Evolutionary conservation across 1,140 invertebrate species (phyloP).

Genomic region (Delia radicum): DNA sequence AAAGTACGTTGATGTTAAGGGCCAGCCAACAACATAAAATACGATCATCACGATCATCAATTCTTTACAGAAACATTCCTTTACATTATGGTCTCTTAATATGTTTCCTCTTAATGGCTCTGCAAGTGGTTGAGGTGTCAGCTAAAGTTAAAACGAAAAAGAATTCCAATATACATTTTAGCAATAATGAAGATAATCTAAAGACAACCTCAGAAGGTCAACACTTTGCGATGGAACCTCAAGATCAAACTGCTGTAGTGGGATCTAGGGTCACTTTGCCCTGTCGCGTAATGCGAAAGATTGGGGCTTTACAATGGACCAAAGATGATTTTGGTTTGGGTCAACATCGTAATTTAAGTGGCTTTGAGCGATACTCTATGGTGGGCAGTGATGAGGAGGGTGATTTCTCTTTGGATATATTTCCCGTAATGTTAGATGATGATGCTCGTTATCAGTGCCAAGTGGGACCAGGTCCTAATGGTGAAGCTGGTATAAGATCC

Average conservation of each 20-base stretch:
- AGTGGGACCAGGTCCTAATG: slow-evolving; percentile 67
- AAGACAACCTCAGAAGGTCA: slow-evolving; percentile 48
- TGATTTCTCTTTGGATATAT: slow-evolving; percentile 73
- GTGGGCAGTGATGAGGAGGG: slow-evolving; percentile 79
- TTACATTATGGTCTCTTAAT: background rate
- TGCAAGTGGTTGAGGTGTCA: background rate
- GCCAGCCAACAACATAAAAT: background rate
- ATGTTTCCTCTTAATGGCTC: background rate
- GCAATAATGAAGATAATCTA: slow-evolving; percentile 15
- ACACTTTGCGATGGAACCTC: slow-evolving; percentile 80
- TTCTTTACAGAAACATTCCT: background rate
- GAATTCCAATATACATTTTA: slow-evolving; percentile 11
- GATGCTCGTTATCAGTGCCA: slow-evolving; percentile 78
- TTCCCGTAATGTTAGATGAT: slow-evolving; percentile 73
- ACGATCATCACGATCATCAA: background rate
- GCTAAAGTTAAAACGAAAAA: slow-evolving; percentile 18
- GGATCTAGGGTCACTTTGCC: slow-evolving; percentile 70
- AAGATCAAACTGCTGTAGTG: slow-evolving; percentile 74
- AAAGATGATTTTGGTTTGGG: slow-evolving; percentile 82
- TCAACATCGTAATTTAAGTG: slow-evolving; percentile 71
- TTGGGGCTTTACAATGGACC: slow-evolving; percentile 80
- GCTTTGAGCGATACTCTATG: slow-evolving; percentile 80
- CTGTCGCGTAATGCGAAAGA: slow-evolving; percentile 72
- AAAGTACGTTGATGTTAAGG: background rate
- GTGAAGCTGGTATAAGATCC: slow-evolving; percentile 66